A percentile compares a stretch with the other conserved stretches of the same genome.
Conservation (phyloP, 2,888 invertebrate species). For the Laspeyria flexula region DNA sequence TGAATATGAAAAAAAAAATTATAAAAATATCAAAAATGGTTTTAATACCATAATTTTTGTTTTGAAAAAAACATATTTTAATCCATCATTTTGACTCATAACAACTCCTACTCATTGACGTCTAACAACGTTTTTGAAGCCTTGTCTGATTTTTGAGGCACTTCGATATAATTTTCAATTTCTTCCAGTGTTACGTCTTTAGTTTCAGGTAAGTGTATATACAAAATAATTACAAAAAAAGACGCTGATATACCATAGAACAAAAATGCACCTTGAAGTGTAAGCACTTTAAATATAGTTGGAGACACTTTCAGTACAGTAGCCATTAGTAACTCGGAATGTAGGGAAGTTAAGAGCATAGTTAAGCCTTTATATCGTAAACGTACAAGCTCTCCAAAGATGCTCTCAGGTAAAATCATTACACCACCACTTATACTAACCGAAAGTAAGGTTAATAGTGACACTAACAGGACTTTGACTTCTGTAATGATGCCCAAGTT, state of each 20-base stretch:
- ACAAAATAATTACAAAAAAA: conserved; percentile 37
- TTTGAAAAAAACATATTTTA: no score
- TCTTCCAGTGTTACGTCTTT: conserved; percentile 39
- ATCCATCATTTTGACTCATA: no score
- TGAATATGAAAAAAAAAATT: no score
- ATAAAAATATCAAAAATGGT: no score
- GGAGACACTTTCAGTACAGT: not conserved
- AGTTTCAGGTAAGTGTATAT: conserved; percentile 50
- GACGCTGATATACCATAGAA: conserved; percentile 42
- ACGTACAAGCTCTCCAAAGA: not conserved
- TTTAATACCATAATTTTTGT: no score
- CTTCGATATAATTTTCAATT: conserved; percentile 2
- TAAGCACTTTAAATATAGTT: not conserved
- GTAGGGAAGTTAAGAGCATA: not conserved
- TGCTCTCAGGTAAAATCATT: not conserved
- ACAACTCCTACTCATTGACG: no score
- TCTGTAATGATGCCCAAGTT: not conserved
- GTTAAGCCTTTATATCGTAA: not conserved
- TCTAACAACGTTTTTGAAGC: no score
- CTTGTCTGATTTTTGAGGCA: no score
- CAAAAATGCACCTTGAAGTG: conserved; percentile 24
- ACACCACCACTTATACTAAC: not conserved
- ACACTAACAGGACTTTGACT: not conserved
- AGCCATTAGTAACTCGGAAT: not conserved
- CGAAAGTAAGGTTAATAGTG: not conserved